phyloP scores from a whole-genome alignment of 2,797 vertebrate genomes.

The Loriculus beryllinus region DNA sequence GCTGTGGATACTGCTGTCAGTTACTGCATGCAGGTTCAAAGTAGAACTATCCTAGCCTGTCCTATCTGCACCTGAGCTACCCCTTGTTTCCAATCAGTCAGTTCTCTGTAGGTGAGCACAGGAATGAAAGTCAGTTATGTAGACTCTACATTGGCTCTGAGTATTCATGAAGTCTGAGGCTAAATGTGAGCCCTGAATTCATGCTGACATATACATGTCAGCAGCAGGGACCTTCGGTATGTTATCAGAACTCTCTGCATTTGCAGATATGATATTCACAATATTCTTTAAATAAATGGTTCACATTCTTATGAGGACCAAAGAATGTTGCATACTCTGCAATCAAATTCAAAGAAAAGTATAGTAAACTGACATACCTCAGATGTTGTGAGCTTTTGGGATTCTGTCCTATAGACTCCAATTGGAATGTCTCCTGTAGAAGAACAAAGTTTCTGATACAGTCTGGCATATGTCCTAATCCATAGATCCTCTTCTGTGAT shows the following conservation, averaged over 20 bases:
- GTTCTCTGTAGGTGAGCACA: background rate
- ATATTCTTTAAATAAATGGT: background rate
- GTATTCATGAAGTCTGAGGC: background rate
- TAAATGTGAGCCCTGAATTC: background rate
- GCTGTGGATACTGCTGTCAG: too few species aligned
- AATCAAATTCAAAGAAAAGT: background rate
- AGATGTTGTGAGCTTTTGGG: conserved; percentile 76
- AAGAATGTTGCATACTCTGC: background rate
- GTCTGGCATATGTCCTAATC: conserved; percentile 85
- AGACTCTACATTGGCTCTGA: background rate
- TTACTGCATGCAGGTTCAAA: background rate
- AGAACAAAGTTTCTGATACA: conserved; percentile 84
- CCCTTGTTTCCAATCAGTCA: background rate
- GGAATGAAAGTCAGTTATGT: background rate
- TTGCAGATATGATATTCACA: background rate
- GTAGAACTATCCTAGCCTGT: background rate
- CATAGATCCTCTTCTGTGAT: conserved; percentile 85
- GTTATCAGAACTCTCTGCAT: background rate
- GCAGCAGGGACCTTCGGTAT: background rate
- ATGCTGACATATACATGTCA: background rate
- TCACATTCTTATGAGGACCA: background rate
- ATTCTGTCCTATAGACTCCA: conserved; percentile 84
- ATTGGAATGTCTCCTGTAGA: conserved; percentile 86
- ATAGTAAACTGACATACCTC: conserved; percentile 72
- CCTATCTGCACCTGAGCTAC: background rate